Base-by-base conservation (phyloP, 2,888 invertebrate species). In the Netelia virgata region DNA sequence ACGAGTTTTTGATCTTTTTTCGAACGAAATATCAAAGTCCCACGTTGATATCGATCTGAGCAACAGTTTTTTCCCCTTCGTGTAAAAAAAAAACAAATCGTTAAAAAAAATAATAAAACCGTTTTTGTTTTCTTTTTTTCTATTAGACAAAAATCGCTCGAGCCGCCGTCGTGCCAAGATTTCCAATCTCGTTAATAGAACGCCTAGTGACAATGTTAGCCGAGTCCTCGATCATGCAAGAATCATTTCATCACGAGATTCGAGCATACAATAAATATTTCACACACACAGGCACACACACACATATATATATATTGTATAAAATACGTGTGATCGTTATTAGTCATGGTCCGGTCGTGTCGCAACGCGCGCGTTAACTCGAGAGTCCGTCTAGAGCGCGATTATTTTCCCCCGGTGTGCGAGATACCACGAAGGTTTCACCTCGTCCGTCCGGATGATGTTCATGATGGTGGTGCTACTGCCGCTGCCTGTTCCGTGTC, bases 261-360 rank as follows among this genome's bases (percentile, higher is more conserved):
- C 68, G 59, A 59, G 50, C 57, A 78, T 68, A 50, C 59, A 61
- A 28, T 72, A 75, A 23, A 63, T 61, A 61, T 18, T 28, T 53
- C 28, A 43, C 50, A 68, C 14, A 55, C 16, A 72, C 57, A 47
- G 55, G 20, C 10, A 23, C 18, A 55, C 43, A n/a, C 43, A 50
- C 14, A 28, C 11, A 47, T 41, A 20, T 47, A 36, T 57, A 47
- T 59, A 16, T 70, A 53, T 70, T 66, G 69, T 55, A 77, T 59
- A 70, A 61, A 70, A 68, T 82, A 85, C 85, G 85, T 75, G 81
- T 85, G 84, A 78, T 82, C 73, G 74, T 84, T 82, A 77, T 84
- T 84, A 86, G 85, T 86, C 86, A 86, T 57, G 86, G 80, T 80
- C 47, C 69, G 55, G 73, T 82, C 76, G 53, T 84, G 84, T 79